These are phyloP conservation scores for Porites lutea DNA, from an alignment of 64 coral and sea anemone species.

Conservation along the genomic window DNA sequence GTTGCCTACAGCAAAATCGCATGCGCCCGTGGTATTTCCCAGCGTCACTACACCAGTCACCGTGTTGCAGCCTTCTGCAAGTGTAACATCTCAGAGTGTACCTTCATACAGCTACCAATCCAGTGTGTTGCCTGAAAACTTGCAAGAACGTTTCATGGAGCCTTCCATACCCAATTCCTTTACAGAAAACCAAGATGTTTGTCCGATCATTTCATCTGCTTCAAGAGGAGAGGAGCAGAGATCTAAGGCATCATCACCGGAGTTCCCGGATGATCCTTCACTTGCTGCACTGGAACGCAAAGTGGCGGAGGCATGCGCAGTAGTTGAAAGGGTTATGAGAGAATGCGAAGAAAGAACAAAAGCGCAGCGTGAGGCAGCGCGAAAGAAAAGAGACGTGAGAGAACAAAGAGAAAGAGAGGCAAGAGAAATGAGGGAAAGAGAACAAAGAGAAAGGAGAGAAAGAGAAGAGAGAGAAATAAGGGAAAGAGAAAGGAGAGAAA, in stretches of 20 bases:
- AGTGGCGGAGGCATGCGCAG: slow-evolving; percentile 12
- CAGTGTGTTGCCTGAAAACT: background rate
- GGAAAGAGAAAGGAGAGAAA: slow-evolving; percentile 5
- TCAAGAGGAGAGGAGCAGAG: background rate
- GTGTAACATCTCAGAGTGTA: background rate
- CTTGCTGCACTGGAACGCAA: slow-evolving; percentile 4
- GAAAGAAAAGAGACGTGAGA: slow-evolving; percentile 7
- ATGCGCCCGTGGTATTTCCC: background rate
- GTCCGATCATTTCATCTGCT: background rate
- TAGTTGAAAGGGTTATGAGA: slow-evolving; percentile 11
- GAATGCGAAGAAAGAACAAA: slow-evolving; percentile 31
- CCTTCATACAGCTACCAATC: background rate
- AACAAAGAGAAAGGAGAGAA: slow-evolving; percentile 4
- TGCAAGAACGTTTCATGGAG: too few relatives aligned
- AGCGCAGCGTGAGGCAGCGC: background rate
- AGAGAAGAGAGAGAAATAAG: background rate
- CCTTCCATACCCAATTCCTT: too few relatives aligned
- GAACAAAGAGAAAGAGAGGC: slow-evolving; percentile 27
- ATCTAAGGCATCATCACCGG: background rate
- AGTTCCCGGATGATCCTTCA: background rate
- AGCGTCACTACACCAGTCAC: background rate
- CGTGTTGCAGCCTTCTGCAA: background rate
- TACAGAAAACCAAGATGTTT: background rate
- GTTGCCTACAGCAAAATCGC: background rate
- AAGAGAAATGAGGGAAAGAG: slow-evolving; percentile 7